Evolutionary conservation across 2,797 vertebrate species (phyloP).

Genomic region (Paramormyrops hopkinsi): DNA sequence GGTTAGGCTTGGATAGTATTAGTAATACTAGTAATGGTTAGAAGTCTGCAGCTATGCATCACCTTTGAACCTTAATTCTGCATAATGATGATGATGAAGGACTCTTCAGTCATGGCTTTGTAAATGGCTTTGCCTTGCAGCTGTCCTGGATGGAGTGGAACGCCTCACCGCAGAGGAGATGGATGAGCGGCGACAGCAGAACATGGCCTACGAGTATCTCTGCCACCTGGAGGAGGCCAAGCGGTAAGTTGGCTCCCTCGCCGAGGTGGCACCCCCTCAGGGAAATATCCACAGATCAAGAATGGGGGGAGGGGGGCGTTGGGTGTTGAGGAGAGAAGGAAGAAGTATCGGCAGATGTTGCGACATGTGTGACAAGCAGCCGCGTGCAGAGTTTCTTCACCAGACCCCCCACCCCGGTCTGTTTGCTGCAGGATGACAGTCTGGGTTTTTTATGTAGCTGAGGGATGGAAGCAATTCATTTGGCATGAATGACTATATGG

Average conservation of each 20-base stretch:
- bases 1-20: neutral
- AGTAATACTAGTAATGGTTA: neutral
- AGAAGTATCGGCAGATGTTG: neutral
- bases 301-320: neutral
- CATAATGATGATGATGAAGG: neutral
- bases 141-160: constrained; percentile 94
- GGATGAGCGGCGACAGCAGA: constrained; percentile 89
- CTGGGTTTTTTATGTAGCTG: neutral
- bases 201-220: constrained; percentile 95
- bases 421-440: neutral
- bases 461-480: neutral
- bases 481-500: neutral
- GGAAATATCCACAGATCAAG: neutral
- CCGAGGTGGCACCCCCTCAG: neutral
- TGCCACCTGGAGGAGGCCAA: constrained; percentile 98
- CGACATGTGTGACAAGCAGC: neutral
- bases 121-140: constrained; percentile 48
- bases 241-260: constrained; percentile 58
- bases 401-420: neutral
- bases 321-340: neutral
- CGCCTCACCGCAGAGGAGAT: constrained; percentile 97
- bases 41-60: neutral
- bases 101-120: neutral
- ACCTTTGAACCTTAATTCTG: neutral
- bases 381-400: neutral